Evolutionary conservation across 2,113 vertebrate genomes (phyloP).

Genomic region (Oncorhynchus tshawytscha): DNA sequence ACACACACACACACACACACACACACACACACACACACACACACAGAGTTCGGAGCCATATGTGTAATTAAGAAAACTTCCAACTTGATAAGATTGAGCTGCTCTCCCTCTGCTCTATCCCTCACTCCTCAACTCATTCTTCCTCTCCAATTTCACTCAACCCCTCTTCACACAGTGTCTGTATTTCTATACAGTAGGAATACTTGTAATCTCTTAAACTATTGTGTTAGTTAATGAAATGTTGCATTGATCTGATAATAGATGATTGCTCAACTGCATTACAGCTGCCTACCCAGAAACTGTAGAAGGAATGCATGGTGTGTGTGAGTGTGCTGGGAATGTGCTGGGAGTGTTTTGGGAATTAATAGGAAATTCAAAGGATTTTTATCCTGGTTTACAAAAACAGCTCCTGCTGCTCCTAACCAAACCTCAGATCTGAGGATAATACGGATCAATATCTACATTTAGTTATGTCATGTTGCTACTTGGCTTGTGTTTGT

Average conservation of each 20-base stretch:
- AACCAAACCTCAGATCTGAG: not conserved
- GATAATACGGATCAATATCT: not conserved
- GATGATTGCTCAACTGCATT: not conserved
- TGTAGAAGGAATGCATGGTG: not conserved
- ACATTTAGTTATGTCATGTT: not conserved
- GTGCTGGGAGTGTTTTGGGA: slow-evolving; percentile 37
- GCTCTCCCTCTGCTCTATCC: slow-evolving; percentile 12
- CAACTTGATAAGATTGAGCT: slow-evolving; percentile 33
- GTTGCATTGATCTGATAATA: not conserved
- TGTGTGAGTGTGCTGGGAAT: slow-evolving; percentile 4
- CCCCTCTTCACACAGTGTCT: not conserved
- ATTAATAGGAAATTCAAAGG: slow-evolving; percentile 50
- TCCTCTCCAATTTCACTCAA: slow-evolving; percentile 1
- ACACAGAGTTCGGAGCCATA: slow-evolving; percentile 26
- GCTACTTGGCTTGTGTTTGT: not conserved
- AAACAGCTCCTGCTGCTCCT: slow-evolving; percentile 4
- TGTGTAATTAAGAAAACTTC: slow-evolving; percentile 53
- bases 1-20: slow-evolving; percentile 1
- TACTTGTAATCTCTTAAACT: not conserved
- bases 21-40: slow-evolving; percentile 16
- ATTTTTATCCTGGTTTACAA: slow-evolving; percentile 36
- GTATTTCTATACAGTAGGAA: slow-evolving; percentile 21
- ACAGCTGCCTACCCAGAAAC: slow-evolving; percentile 8
- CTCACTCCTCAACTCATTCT: slow-evolving; percentile 24
- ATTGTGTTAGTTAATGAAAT: not conserved